These are phyloP conservation scores for Scolopax rusticola DNA, from an alignment of 2,797 vertebrate species.

Conservation along the genomic window DNA sequence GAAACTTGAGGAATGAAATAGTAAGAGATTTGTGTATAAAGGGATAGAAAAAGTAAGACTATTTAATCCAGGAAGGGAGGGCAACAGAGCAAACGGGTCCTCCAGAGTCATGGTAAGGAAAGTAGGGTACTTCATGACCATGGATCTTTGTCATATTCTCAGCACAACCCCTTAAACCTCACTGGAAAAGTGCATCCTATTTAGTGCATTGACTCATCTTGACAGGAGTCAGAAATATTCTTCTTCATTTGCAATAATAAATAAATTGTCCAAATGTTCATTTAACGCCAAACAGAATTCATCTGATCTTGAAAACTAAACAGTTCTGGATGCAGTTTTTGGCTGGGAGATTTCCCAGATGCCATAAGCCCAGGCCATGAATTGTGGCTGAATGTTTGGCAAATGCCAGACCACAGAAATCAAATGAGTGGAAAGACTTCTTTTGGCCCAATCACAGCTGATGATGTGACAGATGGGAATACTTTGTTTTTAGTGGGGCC, in stretches of 20 bases:
- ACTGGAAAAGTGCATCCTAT: neutral
- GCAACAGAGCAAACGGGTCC: neutral
- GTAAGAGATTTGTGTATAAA: neutral
- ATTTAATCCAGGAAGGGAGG: neutral
- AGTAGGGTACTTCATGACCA: neutral
- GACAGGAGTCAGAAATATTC: neutral
- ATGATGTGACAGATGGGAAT: constrained; percentile 40
- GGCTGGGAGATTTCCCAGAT: neutral
- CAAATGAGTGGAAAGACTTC: neutral
- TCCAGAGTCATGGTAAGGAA: neutral
- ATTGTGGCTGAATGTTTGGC: neutral
- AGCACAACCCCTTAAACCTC: neutral
- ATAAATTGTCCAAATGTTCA: neutral
- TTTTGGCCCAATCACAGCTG: neutral
- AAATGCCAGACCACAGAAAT: neutral
- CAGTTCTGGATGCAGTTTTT: neutral
- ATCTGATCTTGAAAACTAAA: neutral
- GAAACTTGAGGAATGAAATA: neutral
- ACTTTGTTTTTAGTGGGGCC: neutral
- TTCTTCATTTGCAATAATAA: neutral
- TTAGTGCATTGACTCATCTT: neutral
- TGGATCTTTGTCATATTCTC: neutral
- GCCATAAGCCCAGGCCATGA: neutral
- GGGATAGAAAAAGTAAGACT: neutral
- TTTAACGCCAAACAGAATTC: neutral